Base-by-base conservation (phyloP, 2,888 invertebrate species). In the Pseudoips prasinana region DNA sequence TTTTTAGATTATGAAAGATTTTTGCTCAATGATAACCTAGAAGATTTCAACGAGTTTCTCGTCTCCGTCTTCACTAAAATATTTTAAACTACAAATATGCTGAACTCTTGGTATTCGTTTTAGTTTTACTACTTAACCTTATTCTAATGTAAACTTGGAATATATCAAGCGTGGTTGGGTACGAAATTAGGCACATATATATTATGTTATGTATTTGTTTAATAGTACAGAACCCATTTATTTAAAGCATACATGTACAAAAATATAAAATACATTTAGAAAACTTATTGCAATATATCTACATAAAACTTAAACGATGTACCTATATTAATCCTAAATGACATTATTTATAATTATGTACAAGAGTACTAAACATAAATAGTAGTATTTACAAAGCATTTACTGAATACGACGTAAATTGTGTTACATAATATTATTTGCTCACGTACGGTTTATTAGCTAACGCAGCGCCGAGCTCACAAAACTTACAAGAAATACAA, bases 371-470 rank as follows among this genome's bases (percentile, higher is more conserved):
- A 64, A 65, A 71, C 64, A 67, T 78, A 78, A 78, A 78, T 79
- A 66, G 63, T 60, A 70, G 67, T 83, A 84, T 85, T 78, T 85
- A 85, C 84, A 85, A 68, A 68, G 64, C 64, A 64, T 58, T 62
- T 58, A 57, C 55, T 59, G 51, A 56, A 50, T 56, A 61, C 34
- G 47, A 40, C 48, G 47, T 64, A 55, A 57, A 62, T 57, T 66
- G 57, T 52, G 42, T 56, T 45, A 52, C 42, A 51, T 56, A 27
- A 33, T 45, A 48, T 59, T 41, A 56, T 41, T 53, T 59, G 58
- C 62, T 46, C 50, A 56, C 50, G 45, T 47, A 51, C 30, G 39
- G 47, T 47, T 58, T 54, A 51, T 35, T 49, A 53, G 52, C 53
- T 52, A 60, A 60, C 61, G 58, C 61, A 67, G 46, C 45, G 51